Percentiles rank a stretch among this genome's conserved stretches.
These are phyloP conservation scores for Euwallacea similis DNA, from an alignment of 1,140 invertebrate genomes.

Conservation along the genomic window DNA sequence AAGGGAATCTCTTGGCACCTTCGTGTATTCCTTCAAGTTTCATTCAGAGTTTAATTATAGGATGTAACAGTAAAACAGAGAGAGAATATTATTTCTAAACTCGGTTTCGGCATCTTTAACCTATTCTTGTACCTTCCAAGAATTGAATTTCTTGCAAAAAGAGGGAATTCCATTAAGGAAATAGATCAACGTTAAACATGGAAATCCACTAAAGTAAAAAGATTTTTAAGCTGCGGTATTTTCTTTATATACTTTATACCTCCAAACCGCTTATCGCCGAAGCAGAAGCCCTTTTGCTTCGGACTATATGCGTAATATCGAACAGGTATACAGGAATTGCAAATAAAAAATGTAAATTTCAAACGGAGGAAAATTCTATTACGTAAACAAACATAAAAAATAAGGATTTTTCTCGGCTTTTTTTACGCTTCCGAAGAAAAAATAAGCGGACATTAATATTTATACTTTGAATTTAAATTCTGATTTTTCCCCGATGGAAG, in stretches of 20 bases:
- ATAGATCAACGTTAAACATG: slow-evolving; percentile 4
- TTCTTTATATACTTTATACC: slow-evolving; percentile 11
- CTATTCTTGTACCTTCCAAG: too few species aligned
- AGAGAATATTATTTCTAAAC: too few species aligned
- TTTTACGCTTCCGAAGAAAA: slow-evolving; percentile 21
- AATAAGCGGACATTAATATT: slow-evolving; percentile 30
- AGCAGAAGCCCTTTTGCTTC: slow-evolving; percentile 6
- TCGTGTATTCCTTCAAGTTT: too few species aligned
- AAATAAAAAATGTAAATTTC: slow-evolving; percentile 32
- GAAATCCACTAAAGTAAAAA: neutral
- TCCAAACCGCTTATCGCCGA: slow-evolving; percentile 5
- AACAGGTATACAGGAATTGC: too few species aligned
- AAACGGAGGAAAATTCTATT: slow-evolving; percentile 22
- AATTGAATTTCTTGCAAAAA: neutral
- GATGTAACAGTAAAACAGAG: too few species aligned
- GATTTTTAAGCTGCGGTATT: slow-evolving; percentile 4
- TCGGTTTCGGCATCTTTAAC: too few species aligned
- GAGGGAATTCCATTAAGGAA: neutral
- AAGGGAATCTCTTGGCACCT: too few species aligned
- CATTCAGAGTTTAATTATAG: too few species aligned
- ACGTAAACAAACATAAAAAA: slow-evolving; percentile 31
- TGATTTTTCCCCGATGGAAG: slow-evolving; percentile 14
- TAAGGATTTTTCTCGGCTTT: slow-evolving; percentile 17
- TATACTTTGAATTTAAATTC: slow-evolving; percentile 30
- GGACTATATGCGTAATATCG: too few species aligned